Base-by-base conservation (phyloP, 2,888 invertebrate genomes). In the Diarsia mendica region DNA sequence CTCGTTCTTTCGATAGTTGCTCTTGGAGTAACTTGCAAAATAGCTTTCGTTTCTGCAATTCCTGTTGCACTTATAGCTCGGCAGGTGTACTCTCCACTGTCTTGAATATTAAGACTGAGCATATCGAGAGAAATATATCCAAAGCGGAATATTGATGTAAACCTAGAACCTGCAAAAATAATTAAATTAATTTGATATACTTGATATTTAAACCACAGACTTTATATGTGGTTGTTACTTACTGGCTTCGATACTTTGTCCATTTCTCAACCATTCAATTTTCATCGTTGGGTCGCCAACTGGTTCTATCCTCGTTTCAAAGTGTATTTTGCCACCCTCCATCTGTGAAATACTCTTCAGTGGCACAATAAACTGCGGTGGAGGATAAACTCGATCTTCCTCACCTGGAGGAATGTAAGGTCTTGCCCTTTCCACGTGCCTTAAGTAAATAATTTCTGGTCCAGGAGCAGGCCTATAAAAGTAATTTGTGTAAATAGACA, bases 301-400 rank as follows among this genome's bases (percentile, higher is more conserved):
- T 88, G 99, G 99, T 96, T 99, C 98, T 95, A 99, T 98, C 95
- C 99, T 98, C 93, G 99, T 99, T 97, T 99, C 99, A 97, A 99
- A 99, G 97, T 99, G 99, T 91, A 99, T 98, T 92, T 98, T 98
- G 92, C 98, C 98, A 94, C 99, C 99, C 96, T 99, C 99, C 92
- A 98, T 97, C 93, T 98, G 98, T 88, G 98, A 97, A 85, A 98
- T 97, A 96, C 98, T 98, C 90, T 97, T 97, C 88, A 99, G 97
- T 89, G 99, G 99, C 95, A 99, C 98, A 91, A 99, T 98, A 95
- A 99, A 99, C 95, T 98, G 98, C 82, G 99, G 99, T 87, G 99
- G 98, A 91, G 98, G 98, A 96, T 98, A 98, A 85, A 98, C 97
- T 87, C 98, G 97, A 92, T 99, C 99, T 95, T 98, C 98, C 95